phyloP scores from a whole-genome alignment of 2,888 invertebrate genomes.

The Napeogenes sylphis region DNA sequence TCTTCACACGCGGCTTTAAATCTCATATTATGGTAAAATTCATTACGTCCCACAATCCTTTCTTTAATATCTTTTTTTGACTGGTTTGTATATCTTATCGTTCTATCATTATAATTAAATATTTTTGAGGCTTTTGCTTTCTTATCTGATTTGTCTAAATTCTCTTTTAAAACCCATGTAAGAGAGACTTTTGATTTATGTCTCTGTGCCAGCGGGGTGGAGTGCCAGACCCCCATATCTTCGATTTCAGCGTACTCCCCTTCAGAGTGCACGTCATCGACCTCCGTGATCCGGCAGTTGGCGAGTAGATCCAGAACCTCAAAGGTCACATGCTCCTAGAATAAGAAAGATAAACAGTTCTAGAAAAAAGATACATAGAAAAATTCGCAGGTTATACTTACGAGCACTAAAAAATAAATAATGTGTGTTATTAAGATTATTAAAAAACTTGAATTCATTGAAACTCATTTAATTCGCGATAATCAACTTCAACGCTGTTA shows the following conservation, averaged over 20 bases:
- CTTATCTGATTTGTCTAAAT: conserved; percentile 62
- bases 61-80: conserved; percentile 47
- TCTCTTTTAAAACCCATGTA: conserved; percentile 85
- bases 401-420: too few relatives aligned
- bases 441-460: too few relatives aligned
- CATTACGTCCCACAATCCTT: conserved; percentile 65
- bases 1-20: conserved; percentile 68
- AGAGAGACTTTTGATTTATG: conserved; percentile 83
- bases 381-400: not conserved
- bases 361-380: not conserved
- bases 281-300: conserved; percentile 54
- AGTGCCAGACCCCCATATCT: conserved; percentile 74
- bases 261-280: conserved; percentile 46
- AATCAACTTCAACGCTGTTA: too few relatives aligned
- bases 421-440: too few relatives aligned
- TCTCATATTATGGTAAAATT: conserved; percentile 69
- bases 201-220: conserved; percentile 63
- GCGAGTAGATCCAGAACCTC: conserved; percentile 65
- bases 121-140: conserved; percentile 44
- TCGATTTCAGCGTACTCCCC: conserved; percentile 65
- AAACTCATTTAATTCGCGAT: too few relatives aligned
- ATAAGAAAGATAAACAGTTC: not conserved
- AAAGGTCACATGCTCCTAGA: conserved; percentile 43
- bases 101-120: conserved; percentile 40
- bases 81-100: conserved; percentile 42